These are phyloP conservation scores for Nomada ruficornis DNA, from an alignment of 2,888 invertebrate genomes.

Conservation along the genomic window DNA sequence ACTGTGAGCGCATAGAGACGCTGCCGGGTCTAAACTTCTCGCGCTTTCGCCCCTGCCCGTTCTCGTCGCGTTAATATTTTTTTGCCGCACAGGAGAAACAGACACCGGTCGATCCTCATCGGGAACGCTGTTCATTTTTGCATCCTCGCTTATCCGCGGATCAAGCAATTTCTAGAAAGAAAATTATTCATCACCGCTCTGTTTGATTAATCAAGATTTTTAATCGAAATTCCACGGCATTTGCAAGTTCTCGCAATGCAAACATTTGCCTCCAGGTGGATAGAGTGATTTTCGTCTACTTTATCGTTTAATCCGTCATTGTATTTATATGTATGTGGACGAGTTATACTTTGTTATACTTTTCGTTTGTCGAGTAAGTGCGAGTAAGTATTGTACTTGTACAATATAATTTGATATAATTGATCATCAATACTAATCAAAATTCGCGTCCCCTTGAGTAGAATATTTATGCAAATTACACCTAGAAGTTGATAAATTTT, in stretches of 20 bases:
- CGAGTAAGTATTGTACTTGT: too few species aligned
- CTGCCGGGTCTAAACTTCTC: not conserved
- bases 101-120: slow-evolving; percentile 2
- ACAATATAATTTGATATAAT: too few species aligned
- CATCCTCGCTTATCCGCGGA: slow-evolving; percentile 12
- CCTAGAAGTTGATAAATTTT: too few species aligned
- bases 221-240: slow-evolving; percentile 24
- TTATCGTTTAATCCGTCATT: not conserved
- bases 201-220: slow-evolving; percentile 18
- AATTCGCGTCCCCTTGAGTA: too few species aligned
- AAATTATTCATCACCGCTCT: not conserved
- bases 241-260: not conserved
- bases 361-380: too few species aligned
- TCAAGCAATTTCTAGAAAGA: not conserved
- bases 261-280: not conserved
- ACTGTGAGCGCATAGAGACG: slow-evolving; percentile 2
- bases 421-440: too few species aligned
- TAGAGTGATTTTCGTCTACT: not conserved
- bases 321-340: too few species aligned
- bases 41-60: not conserved
- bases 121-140: not conserved
- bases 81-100: not conserved
- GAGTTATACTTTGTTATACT: too few species aligned
- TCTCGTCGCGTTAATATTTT: slow-evolving; percentile 7
- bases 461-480: too few species aligned